Conservation (phyloP, 2,888 invertebrate species). For the Scaptomyza caliginosa region DNA sequence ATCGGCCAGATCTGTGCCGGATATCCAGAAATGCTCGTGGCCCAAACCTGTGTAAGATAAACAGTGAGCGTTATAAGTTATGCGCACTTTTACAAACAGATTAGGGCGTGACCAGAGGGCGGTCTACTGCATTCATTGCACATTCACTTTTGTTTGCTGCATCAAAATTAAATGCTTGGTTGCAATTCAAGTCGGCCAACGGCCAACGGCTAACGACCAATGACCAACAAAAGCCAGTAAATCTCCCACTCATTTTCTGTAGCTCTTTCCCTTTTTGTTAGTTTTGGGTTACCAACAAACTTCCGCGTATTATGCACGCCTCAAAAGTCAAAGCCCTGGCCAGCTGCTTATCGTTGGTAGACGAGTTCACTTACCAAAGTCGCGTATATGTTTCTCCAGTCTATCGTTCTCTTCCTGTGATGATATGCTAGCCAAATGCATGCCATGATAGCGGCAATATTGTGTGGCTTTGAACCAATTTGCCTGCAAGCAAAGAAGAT, state of each 20-base stretch:
- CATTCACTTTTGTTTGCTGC: slow-evolving; percentile 57
- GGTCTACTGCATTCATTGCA: slow-evolving; percentile 9
- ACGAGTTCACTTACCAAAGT: slow-evolving; percentile 88
- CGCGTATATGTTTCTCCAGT: slow-evolving; percentile 94
- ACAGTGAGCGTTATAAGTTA: slow-evolving; percentile 3
- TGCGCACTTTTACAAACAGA: slow-evolving; percentile 1
- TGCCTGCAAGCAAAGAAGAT: slow-evolving; percentile 87
- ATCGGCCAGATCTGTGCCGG: slow-evolving; percentile 95
- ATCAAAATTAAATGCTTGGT: slow-evolving; percentile 43
- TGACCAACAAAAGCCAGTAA: slow-evolving; percentile 11
- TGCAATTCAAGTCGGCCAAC: slow-evolving; percentile 29
- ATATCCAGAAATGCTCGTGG: slow-evolving; percentile 96
- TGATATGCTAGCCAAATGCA: slow-evolving; percentile 95
- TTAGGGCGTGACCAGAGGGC: slow-evolving; percentile 22
- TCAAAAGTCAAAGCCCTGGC: slow-evolving; percentile 57
- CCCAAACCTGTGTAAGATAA: slow-evolving; percentile 88
- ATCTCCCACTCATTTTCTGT: not conserved
- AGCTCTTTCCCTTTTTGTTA: slow-evolving; percentile 24
- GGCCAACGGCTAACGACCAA: slow-evolving; percentile 26
- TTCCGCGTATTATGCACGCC: slow-evolving; percentile 72
- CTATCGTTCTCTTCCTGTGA: slow-evolving; percentile 96
- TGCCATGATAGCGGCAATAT: slow-evolving; percentile 96
- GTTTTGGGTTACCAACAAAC: slow-evolving; percentile 72
- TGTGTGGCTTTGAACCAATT: slow-evolving; percentile 97
- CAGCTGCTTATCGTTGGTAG: slow-evolving; percentile 4